Conservation (phyloP, 92 coral and sea anemone genomes). For the Paragorgia papillata region DNA sequence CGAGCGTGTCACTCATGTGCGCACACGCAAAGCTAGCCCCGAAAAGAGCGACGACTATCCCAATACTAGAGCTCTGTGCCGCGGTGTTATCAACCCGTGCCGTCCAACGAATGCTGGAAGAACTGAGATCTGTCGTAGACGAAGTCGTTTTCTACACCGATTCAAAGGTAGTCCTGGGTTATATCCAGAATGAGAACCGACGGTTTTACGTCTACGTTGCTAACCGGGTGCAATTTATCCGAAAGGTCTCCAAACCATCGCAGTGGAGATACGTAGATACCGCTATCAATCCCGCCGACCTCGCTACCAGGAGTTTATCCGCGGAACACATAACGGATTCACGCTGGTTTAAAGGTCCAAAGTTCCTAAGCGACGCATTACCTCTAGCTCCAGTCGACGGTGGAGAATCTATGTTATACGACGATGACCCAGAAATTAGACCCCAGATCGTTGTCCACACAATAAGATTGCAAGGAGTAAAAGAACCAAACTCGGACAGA, state of each 20-base stretch:
- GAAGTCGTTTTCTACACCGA: slow-evolving; percentile 49
- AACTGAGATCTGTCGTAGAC: slow-evolving; percentile 27
- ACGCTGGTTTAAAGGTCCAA: slow-evolving; percentile 47
- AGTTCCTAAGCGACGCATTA: slow-evolving; percentile 9
- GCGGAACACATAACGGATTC: slow-evolving; percentile 4
- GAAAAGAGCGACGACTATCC: slow-evolving; percentile 49
- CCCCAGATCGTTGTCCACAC: slow-evolving; percentile 16
- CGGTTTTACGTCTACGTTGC: slow-evolving; percentile 57
- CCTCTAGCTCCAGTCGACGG: neutral
- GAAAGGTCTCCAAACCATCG: slow-evolving; percentile 26
- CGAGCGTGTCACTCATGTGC: slow-evolving; percentile 29
- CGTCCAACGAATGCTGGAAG: slow-evolving; percentile 18
- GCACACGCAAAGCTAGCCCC: slow-evolving; percentile 60
- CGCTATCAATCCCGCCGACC: slow-evolving; percentile 52
- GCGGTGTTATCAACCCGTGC: slow-evolving; percentile 46
- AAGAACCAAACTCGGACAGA: slow-evolving; percentile 34
- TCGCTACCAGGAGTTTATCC: slow-evolving; percentile 26
- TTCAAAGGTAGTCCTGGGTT: slow-evolving; percentile 57
- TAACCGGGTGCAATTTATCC: slow-evolving; percentile 48
- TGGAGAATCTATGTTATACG: slow-evolving; percentile 25
- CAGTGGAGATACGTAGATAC: slow-evolving; percentile 58
- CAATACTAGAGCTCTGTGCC: slow-evolving; percentile 52
- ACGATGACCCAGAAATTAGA: slow-evolving; percentile 56
- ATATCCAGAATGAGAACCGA: slow-evolving; percentile 54
- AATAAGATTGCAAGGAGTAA: neutral